phyloP scores from a whole-genome alignment of 2,113 vertebrate genomes.

The Phoenicopterus ruber region DNA sequence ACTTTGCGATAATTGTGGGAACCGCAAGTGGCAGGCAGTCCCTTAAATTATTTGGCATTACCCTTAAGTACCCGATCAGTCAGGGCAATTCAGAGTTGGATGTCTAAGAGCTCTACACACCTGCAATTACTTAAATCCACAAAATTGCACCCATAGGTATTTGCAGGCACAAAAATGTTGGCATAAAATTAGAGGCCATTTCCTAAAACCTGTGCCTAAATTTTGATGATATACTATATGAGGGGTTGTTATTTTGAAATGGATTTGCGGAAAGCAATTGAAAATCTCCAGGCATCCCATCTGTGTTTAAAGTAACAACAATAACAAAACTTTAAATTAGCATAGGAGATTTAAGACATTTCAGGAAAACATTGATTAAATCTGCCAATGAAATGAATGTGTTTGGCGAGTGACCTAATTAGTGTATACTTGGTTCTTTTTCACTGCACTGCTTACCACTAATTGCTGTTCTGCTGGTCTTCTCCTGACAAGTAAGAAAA shows the following conservation, averaged over 20 bases:
- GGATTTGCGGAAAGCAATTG: slow-evolving; percentile 52
- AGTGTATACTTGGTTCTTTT: slow-evolving; percentile 69
- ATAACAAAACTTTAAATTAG: slow-evolving; percentile 74
- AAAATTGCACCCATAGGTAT: slow-evolving; percentile 24
- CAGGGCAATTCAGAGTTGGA: slow-evolving; percentile 6
- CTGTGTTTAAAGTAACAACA: slow-evolving; percentile 71
- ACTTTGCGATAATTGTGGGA: neutral
- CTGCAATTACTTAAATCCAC: slow-evolving; percentile 47
- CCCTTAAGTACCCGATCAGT: neutral
- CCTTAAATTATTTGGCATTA: neutral
- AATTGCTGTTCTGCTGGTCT: slow-evolving; percentile 74
- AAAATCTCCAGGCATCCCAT: slow-evolving; percentile 69
- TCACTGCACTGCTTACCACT: slow-evolving; percentile 70
- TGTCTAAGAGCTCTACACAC: neutral
- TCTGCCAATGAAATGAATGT: slow-evolving; percentile 69
- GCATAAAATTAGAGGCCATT: slow-evolving; percentile 45
- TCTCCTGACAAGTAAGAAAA: slow-evolving; percentile 70
- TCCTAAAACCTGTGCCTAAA: slow-evolving; percentile 45
- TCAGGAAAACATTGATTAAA: slow-evolving; percentile 77
- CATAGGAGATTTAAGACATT: slow-evolving; percentile 66
- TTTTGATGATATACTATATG: slow-evolving; percentile 28
- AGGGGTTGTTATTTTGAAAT: slow-evolving; percentile 58
- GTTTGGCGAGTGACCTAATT: slow-evolving; percentile 78
- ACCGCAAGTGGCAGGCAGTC: neutral
- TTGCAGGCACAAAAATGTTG: slow-evolving; percentile 38